Percentiles rank a stretch among this genome's conserved stretches.
These are phyloP conservation scores for Sigmodon hispidus DNA, from an alignment of 2,113 vertebrate genomes.

Conservation along the genomic window DNA sequence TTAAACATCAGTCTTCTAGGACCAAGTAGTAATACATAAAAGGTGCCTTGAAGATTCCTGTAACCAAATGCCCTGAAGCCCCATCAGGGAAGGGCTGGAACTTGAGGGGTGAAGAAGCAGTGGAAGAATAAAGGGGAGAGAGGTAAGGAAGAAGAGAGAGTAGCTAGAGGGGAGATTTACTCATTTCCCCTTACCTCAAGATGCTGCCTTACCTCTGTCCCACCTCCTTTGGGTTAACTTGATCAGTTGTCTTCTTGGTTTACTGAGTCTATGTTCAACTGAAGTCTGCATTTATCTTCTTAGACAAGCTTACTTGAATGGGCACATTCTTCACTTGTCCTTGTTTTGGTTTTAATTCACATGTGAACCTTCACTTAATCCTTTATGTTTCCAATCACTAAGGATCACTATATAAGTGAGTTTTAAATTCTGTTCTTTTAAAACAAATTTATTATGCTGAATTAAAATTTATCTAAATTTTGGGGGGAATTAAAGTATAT, in stretches of 20 bases:
- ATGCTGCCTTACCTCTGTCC: neutral
- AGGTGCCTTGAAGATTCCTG: neutral
- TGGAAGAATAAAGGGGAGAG: no score
- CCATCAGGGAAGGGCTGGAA: neutral
- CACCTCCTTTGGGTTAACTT: neutral
- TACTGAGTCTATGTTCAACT: neutral
- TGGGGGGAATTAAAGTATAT: neutral
- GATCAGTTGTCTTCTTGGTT: neutral
- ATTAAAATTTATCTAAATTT: neutral
- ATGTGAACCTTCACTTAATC: constrained; percentile 30
- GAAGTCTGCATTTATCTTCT: neutral
- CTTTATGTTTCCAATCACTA: neutral
- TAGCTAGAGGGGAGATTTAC: neutral
- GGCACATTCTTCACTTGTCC: neutral
- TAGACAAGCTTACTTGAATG: constrained; percentile 17
- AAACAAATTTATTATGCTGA: constrained; percentile 27
- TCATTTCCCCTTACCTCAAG: neutral
- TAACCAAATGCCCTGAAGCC: neutral
- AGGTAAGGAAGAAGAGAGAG: neutral
- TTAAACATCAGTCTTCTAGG: neutral
- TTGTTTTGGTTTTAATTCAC: neutral
- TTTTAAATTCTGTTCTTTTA: neutral
- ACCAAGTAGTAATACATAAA: neutral
- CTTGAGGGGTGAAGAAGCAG: no score
- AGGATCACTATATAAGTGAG: neutral